Evolutionary conservation across 2,113 vertebrate genomes (phyloP), one percentile per base, ranked within the genome.

Genomic region (Cyphomyrus discorhynchus): DNA sequence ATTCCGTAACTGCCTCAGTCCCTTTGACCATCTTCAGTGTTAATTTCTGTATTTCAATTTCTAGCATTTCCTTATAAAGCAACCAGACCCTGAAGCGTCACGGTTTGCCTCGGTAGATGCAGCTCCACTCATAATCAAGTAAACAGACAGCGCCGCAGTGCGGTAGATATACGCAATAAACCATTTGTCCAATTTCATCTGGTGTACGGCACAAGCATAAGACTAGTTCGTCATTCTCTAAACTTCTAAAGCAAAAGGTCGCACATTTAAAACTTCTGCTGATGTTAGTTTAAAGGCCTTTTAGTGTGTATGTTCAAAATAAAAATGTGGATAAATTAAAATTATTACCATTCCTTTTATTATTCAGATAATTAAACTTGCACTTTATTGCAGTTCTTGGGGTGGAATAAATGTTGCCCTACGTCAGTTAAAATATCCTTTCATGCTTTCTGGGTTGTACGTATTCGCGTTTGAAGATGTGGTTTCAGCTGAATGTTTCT

Each of bases 1-100:
- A 94, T 91, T 96, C 95, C 89, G 88, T 89, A n/a, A 47, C n/a
- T 24, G 93, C 87, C 39, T 46, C 1, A 9, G 90, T 91, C 84
- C 92, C 88, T 90, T 90, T 92, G 2, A 90, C 11, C 94, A 95
- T 95, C 91, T 91, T 80, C 2, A 80, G 35, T 80, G 74, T 13
- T 31, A 70, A 11, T 70, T 89, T 88, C 19, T 45, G 35, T 47
- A 74, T 50, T n/a, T 46, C 21, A 88, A 45, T 45, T 66, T 45
- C 45, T 46, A 83, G 35, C 35, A 39, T 27, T 11, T 88, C 45
- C 35, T 19, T 80, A 19, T 42, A 42, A 80, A 35, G n/a, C 74
- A 80, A 31, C 5, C 13, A 19, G 74, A 80, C 35, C 35, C 35
- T 42, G 6, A 19, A 80, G 74, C 15, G 70, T 77, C 31, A 77